Base-by-base conservation (phyloP, 2,113 vertebrate genomes). In the Microcebus ravelobensis region DNA sequence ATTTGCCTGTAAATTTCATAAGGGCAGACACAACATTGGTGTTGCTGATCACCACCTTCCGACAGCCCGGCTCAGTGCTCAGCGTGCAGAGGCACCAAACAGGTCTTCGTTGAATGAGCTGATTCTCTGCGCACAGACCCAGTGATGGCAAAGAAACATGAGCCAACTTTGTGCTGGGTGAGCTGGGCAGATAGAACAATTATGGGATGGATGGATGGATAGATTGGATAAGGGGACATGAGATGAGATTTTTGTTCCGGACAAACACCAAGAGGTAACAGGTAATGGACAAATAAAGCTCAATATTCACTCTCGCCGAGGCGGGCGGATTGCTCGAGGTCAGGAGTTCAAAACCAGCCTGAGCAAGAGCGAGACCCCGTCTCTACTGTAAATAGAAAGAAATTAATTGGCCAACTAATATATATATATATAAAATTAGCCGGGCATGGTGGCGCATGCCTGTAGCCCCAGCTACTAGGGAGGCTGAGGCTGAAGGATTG, bases 1-100 rank as follows among this genome's bases (percentile, higher is more conserved):
- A 74, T 97, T 94, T 94, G 82, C 77, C 73, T 93, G 23, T 95
- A 70, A 89, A 91, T 91, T 95, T 91, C 74, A 65, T 79, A 48
- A 93, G 71, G 52, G 85, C 70, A 90, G 82, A 82, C 18, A 42
- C 17, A 10, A 4, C 17, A 8, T 79, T 88, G 85, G n/a, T 74
- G 80, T 90, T 84, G 63, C 59, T 36, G 77, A 50, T 83, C 36
- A 34, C 42, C 57, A 25, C 61, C 42, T 96, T 90, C 76, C 21
- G 11, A 67, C 39, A 70, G 29, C 59, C 59, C 45, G 6, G 42
- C 86, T 90, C 77, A 86, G 85, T 12, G 36, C 25, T 82, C 92
- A 55, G 84, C 48, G 14, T 34, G 45, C 73, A 31, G 61, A 36
- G 65, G 63, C 29, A 50, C 65, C 27, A 31, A 76, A 67, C 57